These are phyloP conservation scores for Lochmaea crataegi DNA, from an alignment of 2,888 invertebrate genomes.

Conservation along the genomic window DNA sequence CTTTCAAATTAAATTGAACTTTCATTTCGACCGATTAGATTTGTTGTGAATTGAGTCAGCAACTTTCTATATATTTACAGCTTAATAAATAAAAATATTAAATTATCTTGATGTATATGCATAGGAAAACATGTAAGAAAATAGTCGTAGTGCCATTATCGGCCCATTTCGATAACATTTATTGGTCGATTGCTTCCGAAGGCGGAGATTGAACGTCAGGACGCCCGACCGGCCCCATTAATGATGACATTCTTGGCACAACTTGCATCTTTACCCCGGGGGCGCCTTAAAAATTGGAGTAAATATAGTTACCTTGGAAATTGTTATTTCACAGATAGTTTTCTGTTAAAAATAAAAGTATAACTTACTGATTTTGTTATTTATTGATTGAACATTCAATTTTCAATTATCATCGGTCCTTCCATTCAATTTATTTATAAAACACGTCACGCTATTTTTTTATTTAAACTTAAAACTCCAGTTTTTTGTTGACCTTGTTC, in stretches of 20 bases:
- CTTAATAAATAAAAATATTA: neutral
- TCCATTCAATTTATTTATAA: too few species aligned
- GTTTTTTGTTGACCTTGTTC: too few species aligned
- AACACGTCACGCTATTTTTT: too few species aligned
- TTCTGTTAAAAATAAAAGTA: too few species aligned
- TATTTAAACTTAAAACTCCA: too few species aligned
- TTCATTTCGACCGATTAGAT: neutral
- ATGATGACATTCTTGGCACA: constrained; percentile 58
- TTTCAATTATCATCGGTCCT: too few species aligned
- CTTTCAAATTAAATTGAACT: neutral
- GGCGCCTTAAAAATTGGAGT: constrained; percentile 20
- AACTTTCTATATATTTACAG: too few species aligned
- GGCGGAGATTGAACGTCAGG: constrained; percentile 41
- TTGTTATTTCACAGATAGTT: neutral
- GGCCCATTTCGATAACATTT: constrained; percentile 41
- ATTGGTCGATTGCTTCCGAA: constrained; percentile 49
- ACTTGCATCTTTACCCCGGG: constrained; percentile 39
- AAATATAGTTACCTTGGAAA: neutral
- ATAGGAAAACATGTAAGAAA: neutral
- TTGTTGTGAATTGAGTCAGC: neutral
- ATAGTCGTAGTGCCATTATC: constrained; percentile 23
- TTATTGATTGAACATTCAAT: too few species aligned
- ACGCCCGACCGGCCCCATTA: constrained; percentile 44
- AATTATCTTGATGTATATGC: neutral
- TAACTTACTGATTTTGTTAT: too few species aligned